phyloP scores from a whole-genome alignment of 2,797 vertebrate species.

The Philypnodon macrostomus region DNA sequence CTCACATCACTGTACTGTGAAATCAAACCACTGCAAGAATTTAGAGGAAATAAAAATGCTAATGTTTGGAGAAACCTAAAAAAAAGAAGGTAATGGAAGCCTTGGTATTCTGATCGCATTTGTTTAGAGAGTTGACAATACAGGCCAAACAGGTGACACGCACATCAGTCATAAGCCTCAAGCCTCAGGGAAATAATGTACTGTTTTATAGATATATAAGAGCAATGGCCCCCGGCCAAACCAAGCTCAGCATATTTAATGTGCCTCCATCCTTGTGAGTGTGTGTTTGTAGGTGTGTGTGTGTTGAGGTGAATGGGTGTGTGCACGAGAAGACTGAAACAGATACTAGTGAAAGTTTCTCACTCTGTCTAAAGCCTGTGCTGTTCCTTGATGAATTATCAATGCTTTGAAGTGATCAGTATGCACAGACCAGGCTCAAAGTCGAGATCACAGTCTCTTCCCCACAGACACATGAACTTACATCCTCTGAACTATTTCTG shows the following conservation, averaged over 20 bases:
- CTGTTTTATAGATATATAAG: constrained; percentile 70
- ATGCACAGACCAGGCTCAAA: constrained; percentile 68
- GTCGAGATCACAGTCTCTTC: constrained; percentile 56
- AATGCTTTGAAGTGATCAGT: constrained; percentile 72
- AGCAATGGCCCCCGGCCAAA: constrained; percentile 71
- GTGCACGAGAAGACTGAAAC: constrained; percentile 15
- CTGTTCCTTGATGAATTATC: constrained; percentile 73
- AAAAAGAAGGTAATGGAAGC: constrained; percentile 30
- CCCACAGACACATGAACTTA: constrained; percentile 49
- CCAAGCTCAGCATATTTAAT: constrained; percentile 74
- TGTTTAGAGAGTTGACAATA: constrained; percentile 38
- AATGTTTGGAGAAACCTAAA: constrained; percentile 31
- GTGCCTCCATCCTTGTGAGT: constrained; percentile 26
- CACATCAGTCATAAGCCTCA: constrained; percentile 61
- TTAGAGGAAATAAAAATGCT: constrained; percentile 41
- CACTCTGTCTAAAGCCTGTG: constrained; percentile 25
- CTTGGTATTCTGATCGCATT: constrained; percentile 46
- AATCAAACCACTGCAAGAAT: not conserved
- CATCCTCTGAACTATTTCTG: constrained; percentile 34
- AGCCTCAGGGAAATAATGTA: constrained; percentile 59
- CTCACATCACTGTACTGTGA: constrained; percentile 16
- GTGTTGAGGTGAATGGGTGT: not conserved
- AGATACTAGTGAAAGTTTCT: constrained; percentile 40
- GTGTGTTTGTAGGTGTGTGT: constrained; percentile 6
- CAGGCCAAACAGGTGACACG: constrained; percentile 56